Percentiles rank a stretch among this genome's conserved stretches.
phyloP scores from a whole-genome alignment of 2,113 vertebrate genomes.

The Engraulis encrasicolus region DNA sequence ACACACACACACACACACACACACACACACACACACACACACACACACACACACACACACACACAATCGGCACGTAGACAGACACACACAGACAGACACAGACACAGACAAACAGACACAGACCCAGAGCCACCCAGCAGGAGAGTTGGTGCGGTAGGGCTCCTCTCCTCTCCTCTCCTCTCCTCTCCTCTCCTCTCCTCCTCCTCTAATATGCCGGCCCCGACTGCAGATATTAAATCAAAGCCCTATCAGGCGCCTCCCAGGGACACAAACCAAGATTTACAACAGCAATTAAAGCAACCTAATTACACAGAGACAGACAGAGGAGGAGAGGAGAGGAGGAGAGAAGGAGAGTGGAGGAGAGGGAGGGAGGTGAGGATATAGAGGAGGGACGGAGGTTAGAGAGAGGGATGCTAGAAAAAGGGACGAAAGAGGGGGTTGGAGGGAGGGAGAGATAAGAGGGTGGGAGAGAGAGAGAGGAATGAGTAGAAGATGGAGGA shows the following conservation, averaged over 20 bases:
- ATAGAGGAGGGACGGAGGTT: neutral
- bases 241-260: slow-evolving; percentile 75
- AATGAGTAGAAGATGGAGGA: slow-evolving; percentile 60
- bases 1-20: slow-evolving; percentile 14
- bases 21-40: slow-evolving; percentile 58
- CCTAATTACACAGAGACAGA: slow-evolving; percentile 72
- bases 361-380: slow-evolving; percentile 64
- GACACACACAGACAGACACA: neutral
- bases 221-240: slow-evolving; percentile 77
- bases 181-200: too few species aligned
- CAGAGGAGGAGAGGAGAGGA: slow-evolving; percentile 30
- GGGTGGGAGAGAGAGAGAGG: neutral
- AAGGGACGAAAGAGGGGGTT: neutral
- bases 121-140: slow-evolving; percentile 25
- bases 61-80: slow-evolving; percentile 59
- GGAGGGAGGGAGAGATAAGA: neutral
- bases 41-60: slow-evolving; percentile 69
- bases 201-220: slow-evolving; percentile 49
- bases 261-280: slow-evolving; percentile 78
- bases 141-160: too few species aligned
- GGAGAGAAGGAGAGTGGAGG: slow-evolving; percentile 54
- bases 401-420: too few species aligned
- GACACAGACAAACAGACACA: slow-evolving; percentile 32
- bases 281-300: slow-evolving; percentile 79
- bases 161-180: too few species aligned